Evolutionary conservation across 2,888 invertebrate genomes (phyloP), one percentile per base, ranked within the genome.

Genomic region (Aphodius sticticus): DNA sequence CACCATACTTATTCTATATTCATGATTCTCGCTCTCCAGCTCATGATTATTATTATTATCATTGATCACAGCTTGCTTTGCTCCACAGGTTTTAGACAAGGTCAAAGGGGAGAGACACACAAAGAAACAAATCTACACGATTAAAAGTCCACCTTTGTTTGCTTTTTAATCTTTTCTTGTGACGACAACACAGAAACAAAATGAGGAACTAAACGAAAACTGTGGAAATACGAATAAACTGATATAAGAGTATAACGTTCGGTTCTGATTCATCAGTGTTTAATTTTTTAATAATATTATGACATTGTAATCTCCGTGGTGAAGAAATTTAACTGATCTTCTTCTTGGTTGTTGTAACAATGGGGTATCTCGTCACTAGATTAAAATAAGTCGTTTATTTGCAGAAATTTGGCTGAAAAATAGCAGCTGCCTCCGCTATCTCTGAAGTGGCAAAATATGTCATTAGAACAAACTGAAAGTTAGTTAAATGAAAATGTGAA

Each of bases 1-100:
- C 84, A 85, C 82, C 83, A 82, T 79, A 78, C 82, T 79, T 74
- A 36, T n/a, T 74, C 36, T 74, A 16, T 36, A 35, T 35, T 74
- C 74, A 36, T 74, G 9, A 26, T 74, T 74, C 16, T 26, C 35
- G 15, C 35, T 74, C 74, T 74, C 37, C 37, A 74, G 74, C 74
- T 36, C 53, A 53, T 53, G 53, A 53, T 53, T 53, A 12, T 53
- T 53, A 53, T 53, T 53, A 12, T 9, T 12, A 7, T 9, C 53
- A 53, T 9, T 53, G 53, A 53, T 53, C 53, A 53, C 53, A 9
- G 53, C 53, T 35, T 35, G 16, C 37, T 74, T 36, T 74, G 74
- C 36, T 74, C 26, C 36, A 74, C 26, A 74, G 53, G 12, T 53
- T 53, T 53, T 53, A 53, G 53, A 53, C 53, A 9, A 53, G 53